Evolutionary conservation across 2,113 vertebrate genomes (phyloP).

Genomic region (Lasiurus cinereus): DNA sequence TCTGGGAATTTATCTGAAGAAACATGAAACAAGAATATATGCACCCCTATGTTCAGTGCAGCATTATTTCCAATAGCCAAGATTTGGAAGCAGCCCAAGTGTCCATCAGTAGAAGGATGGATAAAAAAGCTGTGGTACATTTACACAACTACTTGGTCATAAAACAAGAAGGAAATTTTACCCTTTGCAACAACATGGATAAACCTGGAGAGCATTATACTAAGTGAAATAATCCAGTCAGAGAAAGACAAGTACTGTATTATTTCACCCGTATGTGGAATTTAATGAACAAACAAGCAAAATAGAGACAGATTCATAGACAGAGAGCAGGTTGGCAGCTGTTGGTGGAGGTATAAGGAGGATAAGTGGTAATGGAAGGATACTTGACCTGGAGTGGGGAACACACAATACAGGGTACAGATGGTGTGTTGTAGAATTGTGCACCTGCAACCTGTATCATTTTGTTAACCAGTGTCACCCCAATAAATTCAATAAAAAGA

Average conservation of each 20-base stretch:
- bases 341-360: background rate
- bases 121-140: background rate
- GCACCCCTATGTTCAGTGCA: background rate
- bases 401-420: background rate
- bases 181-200: background rate
- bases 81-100: background rate
- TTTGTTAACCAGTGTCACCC: background rate
- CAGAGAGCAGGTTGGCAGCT: background rate
- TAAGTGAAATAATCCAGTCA: background rate
- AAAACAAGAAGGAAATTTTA: background rate
- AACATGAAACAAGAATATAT: background rate
- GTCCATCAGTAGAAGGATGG: background rate
- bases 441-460: background rate
- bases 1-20: background rate
- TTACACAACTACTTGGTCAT: background rate
- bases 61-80: background rate
- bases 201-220: background rate
- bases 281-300: background rate
- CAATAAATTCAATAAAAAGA: background rate
- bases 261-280: background rate
- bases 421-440: background rate
- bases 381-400: background rate
- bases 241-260: background rate
- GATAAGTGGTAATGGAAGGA: background rate
- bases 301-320: background rate